phyloP scores from a whole-genome alignment of 2,113 vertebrate species.

The Eonycteris spelaea region DNA sequence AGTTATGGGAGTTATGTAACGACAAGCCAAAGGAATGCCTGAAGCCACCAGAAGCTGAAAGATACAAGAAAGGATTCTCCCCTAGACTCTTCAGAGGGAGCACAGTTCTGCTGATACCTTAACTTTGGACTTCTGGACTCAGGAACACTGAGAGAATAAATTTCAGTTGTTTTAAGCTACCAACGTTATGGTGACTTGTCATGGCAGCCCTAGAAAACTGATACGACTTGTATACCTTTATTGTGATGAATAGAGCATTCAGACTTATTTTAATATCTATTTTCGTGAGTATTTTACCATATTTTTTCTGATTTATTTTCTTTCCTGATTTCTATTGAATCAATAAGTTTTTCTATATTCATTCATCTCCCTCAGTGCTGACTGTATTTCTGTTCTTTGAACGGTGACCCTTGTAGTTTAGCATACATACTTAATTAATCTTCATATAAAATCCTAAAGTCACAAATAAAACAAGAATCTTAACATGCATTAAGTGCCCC shows the following conservation, averaged over 20 bases:
- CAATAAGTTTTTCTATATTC: neutral
- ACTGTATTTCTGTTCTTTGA: neutral
- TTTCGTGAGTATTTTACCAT: neutral
- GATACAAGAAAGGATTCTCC: neutral
- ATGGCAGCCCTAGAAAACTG: neutral
- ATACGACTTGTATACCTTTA: neutral
- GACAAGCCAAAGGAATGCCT: neutral
- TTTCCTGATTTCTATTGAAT: neutral
- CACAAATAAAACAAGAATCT: constrained; percentile 9
- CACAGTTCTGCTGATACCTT: neutral
- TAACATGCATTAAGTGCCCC: neutral
- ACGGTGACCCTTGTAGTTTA: neutral
- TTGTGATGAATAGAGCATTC: neutral
- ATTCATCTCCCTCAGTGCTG: neutral
- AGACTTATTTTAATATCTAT: neutral
- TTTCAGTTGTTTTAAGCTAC: neutral
- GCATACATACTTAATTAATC: neutral
- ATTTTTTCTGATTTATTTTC: neutral
- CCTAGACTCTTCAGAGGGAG: neutral
- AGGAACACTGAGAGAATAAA: neutral
- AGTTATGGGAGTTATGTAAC: neutral
- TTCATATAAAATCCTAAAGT: neutral
- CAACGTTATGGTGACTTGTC: neutral
- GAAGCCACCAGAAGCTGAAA: neutral
- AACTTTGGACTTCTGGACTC: neutral